phyloP scores from a whole-genome alignment of 2,888 invertebrate species.

The Platycheirus rosarum region DNA sequence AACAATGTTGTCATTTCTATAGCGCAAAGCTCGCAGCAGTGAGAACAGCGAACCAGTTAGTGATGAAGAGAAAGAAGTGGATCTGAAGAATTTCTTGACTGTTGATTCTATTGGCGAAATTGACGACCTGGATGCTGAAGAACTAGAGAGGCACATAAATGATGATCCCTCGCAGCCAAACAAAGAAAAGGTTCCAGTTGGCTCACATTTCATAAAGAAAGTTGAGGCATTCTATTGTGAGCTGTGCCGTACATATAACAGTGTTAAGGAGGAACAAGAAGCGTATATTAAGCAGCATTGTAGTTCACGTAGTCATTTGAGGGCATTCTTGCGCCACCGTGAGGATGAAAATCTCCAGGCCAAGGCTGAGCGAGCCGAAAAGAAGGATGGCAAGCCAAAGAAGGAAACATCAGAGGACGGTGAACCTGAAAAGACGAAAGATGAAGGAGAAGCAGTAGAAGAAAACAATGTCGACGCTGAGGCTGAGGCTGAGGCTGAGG shows the following conservation, averaged over 20 bases:
- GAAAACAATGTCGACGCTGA: slow-evolving; percentile 82
- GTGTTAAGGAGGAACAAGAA: slow-evolving; percentile 85
- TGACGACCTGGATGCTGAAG: slow-evolving; percentile 87
- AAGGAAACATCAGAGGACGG: slow-evolving; percentile 74
- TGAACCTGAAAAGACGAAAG: slow-evolving; percentile 65
- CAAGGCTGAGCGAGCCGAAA: slow-evolving; percentile 88
- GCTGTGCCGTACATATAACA: slow-evolving; percentile 89
- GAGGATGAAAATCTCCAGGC: slow-evolving; percentile 89
- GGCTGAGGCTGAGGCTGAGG: slow-evolving; percentile 88
- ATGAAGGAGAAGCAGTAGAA: slow-evolving; percentile 78
- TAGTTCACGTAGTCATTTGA: slow-evolving; percentile 89
- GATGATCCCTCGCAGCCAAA: slow-evolving; percentile 72
- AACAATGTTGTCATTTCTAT: slow-evolving; percentile 39
- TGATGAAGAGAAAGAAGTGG: slow-evolving; percentile 88
- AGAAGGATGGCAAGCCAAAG: slow-evolving; percentile 83
- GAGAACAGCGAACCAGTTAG: slow-evolving; percentile 86
- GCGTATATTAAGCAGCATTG: slow-evolving; percentile 88
- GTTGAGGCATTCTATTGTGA: slow-evolving; percentile 92
- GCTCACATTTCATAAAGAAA: slow-evolving; percentile 90
- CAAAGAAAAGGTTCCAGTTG: slow-evolving; percentile 88
- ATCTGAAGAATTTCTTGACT: slow-evolving; percentile 86
- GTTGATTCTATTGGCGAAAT: slow-evolving; percentile 94
- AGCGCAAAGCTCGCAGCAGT: slow-evolving; percentile 85
- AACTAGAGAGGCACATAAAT: slow-evolving; percentile 82
- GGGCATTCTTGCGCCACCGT: slow-evolving; percentile 89